Percentiles rank a stretch among this genome's conserved stretches.
phyloP scores from a whole-genome alignment of 2,113 vertebrate species.

The Regulus satrapa region DNA sequence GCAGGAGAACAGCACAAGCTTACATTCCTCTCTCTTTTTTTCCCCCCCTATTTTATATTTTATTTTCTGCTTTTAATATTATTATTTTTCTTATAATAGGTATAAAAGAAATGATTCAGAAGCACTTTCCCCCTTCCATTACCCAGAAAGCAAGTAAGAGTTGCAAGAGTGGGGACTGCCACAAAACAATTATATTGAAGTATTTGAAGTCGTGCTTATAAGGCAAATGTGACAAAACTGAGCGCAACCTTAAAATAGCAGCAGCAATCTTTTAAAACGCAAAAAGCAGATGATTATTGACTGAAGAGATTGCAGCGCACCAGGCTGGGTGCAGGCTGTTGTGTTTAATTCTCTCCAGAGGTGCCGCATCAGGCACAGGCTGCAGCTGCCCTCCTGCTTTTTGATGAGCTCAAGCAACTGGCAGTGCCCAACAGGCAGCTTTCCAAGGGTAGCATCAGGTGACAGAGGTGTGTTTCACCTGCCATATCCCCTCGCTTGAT shows the following conservation, averaged over 20 bases:
- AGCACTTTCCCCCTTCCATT: slow-evolving; percentile 4
- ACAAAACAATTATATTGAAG: slow-evolving; percentile 51
- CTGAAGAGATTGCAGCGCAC: not conserved
- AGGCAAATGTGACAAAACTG: slow-evolving; percentile 48
- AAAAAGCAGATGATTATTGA: slow-evolving; percentile 47
- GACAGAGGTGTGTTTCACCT: not conserved
- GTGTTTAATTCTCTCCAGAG: not conserved
- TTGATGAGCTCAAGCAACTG: not conserved
- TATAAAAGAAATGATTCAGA: slow-evolving; percentile 38
- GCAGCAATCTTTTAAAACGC: slow-evolving; percentile 30
- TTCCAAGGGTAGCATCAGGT: not conserved
- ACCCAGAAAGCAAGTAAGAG: slow-evolving; percentile 30
- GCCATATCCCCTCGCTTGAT: accelerated
- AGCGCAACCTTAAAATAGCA: slow-evolving; percentile 56
- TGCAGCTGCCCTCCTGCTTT: not conserved
- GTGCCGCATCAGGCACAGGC: accelerated
- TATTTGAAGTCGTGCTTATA: slow-evolving; percentile 33
- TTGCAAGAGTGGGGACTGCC: slow-evolving; percentile 18
- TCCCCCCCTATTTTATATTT: not conserved
- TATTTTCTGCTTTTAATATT: not conserved
- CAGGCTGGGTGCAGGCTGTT: not conserved
- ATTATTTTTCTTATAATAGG: not conserved
- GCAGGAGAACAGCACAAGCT: not conserved
- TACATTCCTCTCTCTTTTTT: not conserved
- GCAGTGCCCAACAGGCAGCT: not conserved